Evolutionary conservation across 1,140 invertebrate genomes (phyloP).

Genomic region (Eueides isabella): DNA sequence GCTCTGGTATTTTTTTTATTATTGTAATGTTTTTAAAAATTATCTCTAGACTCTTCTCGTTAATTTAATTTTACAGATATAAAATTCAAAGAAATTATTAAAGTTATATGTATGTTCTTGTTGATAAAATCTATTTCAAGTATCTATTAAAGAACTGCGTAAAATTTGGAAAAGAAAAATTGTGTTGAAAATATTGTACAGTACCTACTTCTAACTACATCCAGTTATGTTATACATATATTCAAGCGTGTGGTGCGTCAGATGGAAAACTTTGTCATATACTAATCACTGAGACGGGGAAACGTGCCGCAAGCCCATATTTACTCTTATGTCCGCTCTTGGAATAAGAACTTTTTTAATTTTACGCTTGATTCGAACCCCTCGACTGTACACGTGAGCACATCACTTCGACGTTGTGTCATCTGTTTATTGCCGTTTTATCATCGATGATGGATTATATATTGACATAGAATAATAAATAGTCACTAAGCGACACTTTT

Average conservation of each 20-base stretch:
- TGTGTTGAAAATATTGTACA: too few relatives aligned
- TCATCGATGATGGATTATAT: conserved; percentile 23
- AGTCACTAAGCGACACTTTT: background rate
- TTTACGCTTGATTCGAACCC: conserved; percentile 54
- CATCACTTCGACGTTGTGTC: conserved; percentile 24
- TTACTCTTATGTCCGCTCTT: conserved; percentile 25
- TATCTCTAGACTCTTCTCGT: too few relatives aligned
- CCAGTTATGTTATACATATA: too few relatives aligned
- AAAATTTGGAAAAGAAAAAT: too few relatives aligned
- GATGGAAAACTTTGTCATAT: conserved; percentile 19
- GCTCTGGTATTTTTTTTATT: too few relatives aligned
- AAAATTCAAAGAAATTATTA: too few relatives aligned
- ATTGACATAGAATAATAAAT: conserved; percentile 26
- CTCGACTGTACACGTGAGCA: conserved; percentile 14
- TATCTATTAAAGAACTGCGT: too few relatives aligned
- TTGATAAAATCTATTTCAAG: too few relatives aligned
- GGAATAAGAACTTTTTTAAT: conserved; percentile 68
- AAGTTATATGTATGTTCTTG: too few relatives aligned
- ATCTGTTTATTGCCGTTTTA: conserved; percentile 20
- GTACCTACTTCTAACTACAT: too few relatives aligned
- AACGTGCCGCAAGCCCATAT: conserved; percentile 15
- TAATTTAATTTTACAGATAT: too few relatives aligned
- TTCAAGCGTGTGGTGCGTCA: background rate
- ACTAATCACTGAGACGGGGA: conserved; percentile 24
- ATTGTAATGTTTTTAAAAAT: too few relatives aligned